phyloP scores from a whole-genome alignment of 2,797 vertebrate genomes.

The Leucoraja ocellata region DNA sequence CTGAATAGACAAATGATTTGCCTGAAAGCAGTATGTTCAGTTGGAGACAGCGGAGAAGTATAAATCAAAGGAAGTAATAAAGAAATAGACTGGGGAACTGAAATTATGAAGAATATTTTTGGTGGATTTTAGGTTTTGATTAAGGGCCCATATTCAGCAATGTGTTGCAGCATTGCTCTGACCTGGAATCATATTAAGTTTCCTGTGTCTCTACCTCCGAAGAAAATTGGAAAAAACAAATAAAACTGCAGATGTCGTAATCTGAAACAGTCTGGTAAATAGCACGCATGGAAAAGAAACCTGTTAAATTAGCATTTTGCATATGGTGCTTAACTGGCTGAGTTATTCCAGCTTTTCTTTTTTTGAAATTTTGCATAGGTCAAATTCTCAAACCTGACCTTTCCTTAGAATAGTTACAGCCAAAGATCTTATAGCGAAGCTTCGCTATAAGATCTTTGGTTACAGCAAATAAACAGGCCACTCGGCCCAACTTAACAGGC shows the following conservation, averaged over 20 bases:
- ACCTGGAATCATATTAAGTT: background rate
- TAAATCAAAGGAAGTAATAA: background rate
- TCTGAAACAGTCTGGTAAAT: too few relatives aligned
- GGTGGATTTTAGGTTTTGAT: background rate
- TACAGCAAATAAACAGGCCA: too few relatives aligned
- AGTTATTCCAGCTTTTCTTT: too few relatives aligned
- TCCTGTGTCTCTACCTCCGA: background rate
- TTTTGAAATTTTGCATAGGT: too few relatives aligned
- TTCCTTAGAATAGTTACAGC: background rate
- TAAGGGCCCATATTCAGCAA: background rate
- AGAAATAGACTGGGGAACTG: background rate
- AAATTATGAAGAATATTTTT: background rate
- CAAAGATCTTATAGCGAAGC: too few relatives aligned
- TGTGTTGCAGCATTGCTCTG: background rate
- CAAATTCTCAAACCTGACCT: background rate
- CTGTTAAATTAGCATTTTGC: too few relatives aligned
- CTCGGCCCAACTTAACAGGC: too few relatives aligned
- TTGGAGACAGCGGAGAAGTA: background rate
- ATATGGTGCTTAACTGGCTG: too few relatives aligned
- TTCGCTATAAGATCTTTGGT: background rate
- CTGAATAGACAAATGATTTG: background rate
- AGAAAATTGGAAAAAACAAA: too few relatives aligned
- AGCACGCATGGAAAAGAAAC: too few relatives aligned
- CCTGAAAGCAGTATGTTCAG: background rate
- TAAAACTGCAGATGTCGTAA: too few relatives aligned